Percentiles rank a stretch among this genome's conserved stretches.
Conservation (phyloP, 1,140 invertebrate genomes). For the Uloborus diversus region DNA sequence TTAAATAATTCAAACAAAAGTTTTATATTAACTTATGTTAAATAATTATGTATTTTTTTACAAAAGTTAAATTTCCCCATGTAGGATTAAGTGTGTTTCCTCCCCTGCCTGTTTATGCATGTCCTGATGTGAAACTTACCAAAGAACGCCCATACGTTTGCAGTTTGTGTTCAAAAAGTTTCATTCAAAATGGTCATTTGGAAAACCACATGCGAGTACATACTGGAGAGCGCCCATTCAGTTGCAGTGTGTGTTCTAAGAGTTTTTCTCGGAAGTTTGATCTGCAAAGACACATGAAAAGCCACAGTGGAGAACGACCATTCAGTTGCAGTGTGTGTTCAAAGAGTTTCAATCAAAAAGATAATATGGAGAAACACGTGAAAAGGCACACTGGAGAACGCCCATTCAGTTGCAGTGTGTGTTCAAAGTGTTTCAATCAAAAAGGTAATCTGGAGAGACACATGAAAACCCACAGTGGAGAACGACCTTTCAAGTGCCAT, state of each 20-base stretch:
- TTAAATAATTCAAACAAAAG: no score
- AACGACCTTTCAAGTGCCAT: no score
- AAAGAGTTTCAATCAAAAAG: constrained; percentile 59
- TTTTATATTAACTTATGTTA: no score
- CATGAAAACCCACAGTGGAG: no score
- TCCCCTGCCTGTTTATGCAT: constrained; percentile 76
- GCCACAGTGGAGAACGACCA: no score
- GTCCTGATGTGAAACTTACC: constrained; percentile 59
- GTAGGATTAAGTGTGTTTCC: no score
- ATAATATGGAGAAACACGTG: constrained; percentile 73
- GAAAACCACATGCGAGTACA: constrained; percentile 59
- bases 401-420: constrained; percentile 59
- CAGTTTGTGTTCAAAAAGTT: constrained; percentile 62
- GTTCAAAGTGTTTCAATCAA: constrained; percentile 34
- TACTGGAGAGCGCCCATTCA: constrained; percentile 58
- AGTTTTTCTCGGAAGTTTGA: constrained; percentile 66
- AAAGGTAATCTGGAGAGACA: no score
- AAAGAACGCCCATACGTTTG: constrained; percentile 62
- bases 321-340: constrained; percentile 65
- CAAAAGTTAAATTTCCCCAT: no score
- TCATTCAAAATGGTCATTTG: constrained; percentile 59
- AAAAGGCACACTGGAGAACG: constrained; percentile 72
- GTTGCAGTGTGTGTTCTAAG: constrained; percentile 64
- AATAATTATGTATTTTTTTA: no score
- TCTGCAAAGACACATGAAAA: no score